Evolutionary conservation across 2,113 vertebrate species (phyloP).

Genomic region (Globicephala melas): DNA sequence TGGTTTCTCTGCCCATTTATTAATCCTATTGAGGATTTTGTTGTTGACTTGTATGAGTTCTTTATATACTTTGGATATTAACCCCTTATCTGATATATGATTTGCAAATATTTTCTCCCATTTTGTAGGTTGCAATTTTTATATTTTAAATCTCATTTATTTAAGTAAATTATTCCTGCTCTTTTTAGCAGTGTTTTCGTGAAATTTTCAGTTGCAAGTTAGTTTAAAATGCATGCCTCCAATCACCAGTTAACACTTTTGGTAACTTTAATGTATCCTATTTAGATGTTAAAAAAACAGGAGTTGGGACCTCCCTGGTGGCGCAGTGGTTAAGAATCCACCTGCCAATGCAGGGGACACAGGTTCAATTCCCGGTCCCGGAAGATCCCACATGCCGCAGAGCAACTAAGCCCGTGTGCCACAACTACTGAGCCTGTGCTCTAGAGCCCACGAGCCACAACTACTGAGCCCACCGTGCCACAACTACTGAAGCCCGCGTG

Average conservation of each 20-base stretch:
- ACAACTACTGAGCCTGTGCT: too few species aligned
- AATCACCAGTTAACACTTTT: neutral
- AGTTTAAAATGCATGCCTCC: slow-evolving; percentile 12
- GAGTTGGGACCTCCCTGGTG: neutral
- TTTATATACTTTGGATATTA: neutral
- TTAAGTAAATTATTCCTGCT: slow-evolving; percentile 22
- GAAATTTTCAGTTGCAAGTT: slow-evolving; percentile 10
- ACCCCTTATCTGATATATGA: neutral
- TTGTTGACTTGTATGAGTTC: too few species aligned
- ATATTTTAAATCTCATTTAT: slow-evolving; percentile 19
- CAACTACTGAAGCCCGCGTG: too few species aligned
- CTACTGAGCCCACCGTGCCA: too few species aligned
- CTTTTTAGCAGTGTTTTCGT: neutral
- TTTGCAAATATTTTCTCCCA: neutral
- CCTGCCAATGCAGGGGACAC: too few species aligned
- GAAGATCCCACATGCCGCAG: too few species aligned
- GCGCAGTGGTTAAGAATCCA: too few species aligned
- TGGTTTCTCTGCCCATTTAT: too few species aligned
- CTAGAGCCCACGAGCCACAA: too few species aligned
- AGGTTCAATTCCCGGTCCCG: fast-evolving
- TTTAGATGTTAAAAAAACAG: neutral
- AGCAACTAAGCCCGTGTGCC: too few species aligned
- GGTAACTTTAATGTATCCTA: slow-evolving; percentile 5
- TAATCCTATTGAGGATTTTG: too few species aligned
- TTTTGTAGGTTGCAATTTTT: neutral